These are phyloP conservation scores for Pomacea maculata DNA, from an alignment of 1,140 invertebrate genomes.

Conservation along the genomic window DNA sequence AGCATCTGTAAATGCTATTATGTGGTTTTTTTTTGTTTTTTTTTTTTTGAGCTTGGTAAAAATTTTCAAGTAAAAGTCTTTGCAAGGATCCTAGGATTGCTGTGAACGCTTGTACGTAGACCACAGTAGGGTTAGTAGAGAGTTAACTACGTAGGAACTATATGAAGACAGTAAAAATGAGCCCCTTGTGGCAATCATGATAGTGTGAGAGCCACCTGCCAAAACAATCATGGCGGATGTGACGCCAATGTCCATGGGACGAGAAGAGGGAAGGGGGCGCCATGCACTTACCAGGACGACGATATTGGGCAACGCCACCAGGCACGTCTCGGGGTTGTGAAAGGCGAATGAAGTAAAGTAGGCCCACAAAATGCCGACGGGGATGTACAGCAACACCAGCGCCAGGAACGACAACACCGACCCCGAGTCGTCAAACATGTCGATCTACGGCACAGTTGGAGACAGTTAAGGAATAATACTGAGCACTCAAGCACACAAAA, in stretches of 20 bases:
- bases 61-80: no score
- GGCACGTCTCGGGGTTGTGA: neutral
- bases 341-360: slow-evolving; percentile 13
- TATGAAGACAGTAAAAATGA: no score
- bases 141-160: neutral
- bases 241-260: no score
- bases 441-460: slow-evolving; percentile 1
- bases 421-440: slow-evolving; percentile 16
- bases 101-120: no score
- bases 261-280: neutral
- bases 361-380: slow-evolving; percentile 1
- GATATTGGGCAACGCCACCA: slow-evolving; percentile 1
- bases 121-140: no score
- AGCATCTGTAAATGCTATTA: no score
- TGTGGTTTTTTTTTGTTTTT: no score
- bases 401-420: neutral
- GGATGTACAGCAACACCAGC: slow-evolving; percentile 5
- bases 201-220: no score
- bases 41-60: no score
- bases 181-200: no score
- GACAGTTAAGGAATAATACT: neutral
- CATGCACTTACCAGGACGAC: neutral
- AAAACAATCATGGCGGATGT: no score
- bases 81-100: no score
- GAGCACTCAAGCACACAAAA: neutral